A percentile compares a stretch with the other conserved stretches of the same genome.
Conservation (phyloP, 2,888 invertebrate genomes). For the Gasteruption jaculator region DNA sequence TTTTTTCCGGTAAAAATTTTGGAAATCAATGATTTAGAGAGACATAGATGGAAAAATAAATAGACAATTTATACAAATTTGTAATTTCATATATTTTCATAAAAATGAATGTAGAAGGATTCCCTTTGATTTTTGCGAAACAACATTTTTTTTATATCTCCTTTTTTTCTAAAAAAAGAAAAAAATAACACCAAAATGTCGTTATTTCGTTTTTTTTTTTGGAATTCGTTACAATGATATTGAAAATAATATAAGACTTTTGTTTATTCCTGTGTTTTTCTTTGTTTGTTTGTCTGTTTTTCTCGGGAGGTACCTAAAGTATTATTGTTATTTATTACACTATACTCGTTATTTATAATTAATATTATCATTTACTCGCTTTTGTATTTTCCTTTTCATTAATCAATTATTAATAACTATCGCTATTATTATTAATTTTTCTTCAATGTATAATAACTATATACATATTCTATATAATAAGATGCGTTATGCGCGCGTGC, state of each 20-base stretch:
- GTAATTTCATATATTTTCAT: constrained; percentile 32
- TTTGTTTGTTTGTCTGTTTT: constrained; percentile 16
- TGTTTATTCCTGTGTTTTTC: constrained; percentile 10
- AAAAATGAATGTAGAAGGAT: no score
- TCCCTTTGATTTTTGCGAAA: no score
- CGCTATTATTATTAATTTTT: no score
- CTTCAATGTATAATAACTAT: no score
- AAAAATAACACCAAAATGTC: constrained; percentile 18
- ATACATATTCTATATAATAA: constrained; percentile 14
- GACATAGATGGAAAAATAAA: background rate
- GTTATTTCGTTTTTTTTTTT: constrained; percentile 13
- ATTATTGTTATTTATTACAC: constrained; percentile 29
- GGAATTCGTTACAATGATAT: constrained; percentile 31
- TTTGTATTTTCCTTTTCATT: background rate
- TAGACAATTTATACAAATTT: constrained; percentile 24
- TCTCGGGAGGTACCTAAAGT: constrained; percentile 23
- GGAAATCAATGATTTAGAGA: background rate
- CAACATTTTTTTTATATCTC: no score
- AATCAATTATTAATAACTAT: no score
- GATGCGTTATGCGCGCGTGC: constrained; percentile 10
- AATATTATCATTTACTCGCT: constrained; percentile 7
- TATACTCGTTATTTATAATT: constrained; percentile 19
- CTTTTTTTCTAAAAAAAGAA: constrained; percentile 31
- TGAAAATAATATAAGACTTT: constrained; percentile 29
- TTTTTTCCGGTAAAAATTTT: no score